These are phyloP conservation scores for Galeruca laticollis DNA, from an alignment of 2,888 invertebrate species.

Conservation along the genomic window DNA sequence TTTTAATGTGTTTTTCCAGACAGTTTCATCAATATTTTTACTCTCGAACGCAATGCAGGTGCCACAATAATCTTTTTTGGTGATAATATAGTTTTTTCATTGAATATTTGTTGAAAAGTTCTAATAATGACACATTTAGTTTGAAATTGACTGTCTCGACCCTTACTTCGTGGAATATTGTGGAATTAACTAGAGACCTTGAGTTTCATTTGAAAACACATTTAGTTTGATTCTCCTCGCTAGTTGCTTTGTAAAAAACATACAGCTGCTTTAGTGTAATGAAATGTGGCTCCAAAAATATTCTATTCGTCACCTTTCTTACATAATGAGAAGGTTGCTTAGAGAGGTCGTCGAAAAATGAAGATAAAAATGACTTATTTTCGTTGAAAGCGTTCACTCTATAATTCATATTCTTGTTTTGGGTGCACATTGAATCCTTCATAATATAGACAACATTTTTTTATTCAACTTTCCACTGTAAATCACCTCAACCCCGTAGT, in stretches of 20 bases:
- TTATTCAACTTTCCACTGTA: not conserved
- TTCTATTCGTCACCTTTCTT: constrained; percentile 45
- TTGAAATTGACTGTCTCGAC: no score
- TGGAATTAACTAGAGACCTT: no score
- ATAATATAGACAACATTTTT: not conserved
- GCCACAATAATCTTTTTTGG: constrained; percentile 41
- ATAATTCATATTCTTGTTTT: not conserved
- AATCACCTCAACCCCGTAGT: constrained; percentile 14
- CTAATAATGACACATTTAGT: not conserved
- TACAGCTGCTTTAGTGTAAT: constrained; percentile 26
- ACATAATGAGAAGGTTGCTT: constrained; percentile 52
- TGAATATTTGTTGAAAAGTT: not conserved
- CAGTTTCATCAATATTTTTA: constrained; percentile 31
- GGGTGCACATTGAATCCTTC: constrained; percentile 15
- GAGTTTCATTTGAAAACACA: no score
- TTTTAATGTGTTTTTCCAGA: constrained; percentile 36
- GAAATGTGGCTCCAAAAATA: constrained; percentile 47
- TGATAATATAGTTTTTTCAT: constrained; percentile 27
- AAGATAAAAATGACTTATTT: constrained; percentile 20
- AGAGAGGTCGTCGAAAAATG: constrained; percentile 45
- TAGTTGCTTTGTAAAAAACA: constrained; percentile 13
- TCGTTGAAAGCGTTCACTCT: not conserved
- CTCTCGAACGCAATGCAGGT: constrained; percentile 32
- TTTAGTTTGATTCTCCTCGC: not conserved
- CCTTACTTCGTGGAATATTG: no score